Evolutionary conservation across 1,140 invertebrate genomes (phyloP).

Genomic region (Probaryconus sp.): DNA sequence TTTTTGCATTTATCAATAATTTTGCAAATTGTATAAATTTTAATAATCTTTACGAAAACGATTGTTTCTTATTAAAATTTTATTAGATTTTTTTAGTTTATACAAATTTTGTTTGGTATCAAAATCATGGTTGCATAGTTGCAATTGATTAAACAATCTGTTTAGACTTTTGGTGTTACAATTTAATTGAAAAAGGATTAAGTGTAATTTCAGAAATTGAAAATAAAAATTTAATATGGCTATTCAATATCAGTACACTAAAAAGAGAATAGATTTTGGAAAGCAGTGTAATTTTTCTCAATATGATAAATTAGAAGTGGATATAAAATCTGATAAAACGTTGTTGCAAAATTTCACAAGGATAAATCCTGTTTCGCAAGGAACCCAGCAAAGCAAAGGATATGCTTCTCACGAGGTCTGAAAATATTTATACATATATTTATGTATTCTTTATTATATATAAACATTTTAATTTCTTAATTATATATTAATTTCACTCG

Average conservation of each 20-base stretch:
- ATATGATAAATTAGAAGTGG: constrained; percentile 84
- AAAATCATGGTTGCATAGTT: too few relatives aligned
- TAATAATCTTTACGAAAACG: too few relatives aligned
- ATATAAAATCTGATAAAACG: constrained; percentile 84
- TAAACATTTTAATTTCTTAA: too few relatives aligned
- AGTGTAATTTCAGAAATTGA: constrained; percentile 2
- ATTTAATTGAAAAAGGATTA: constrained; percentile 14
- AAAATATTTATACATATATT: constrained; percentile 21
- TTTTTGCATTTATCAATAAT: too few relatives aligned
- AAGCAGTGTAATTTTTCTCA: constrained; percentile 85
- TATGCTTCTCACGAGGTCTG: constrained; percentile 83
- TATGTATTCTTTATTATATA: not conserved
- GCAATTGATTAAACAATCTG: too few relatives aligned
- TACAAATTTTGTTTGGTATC: too few relatives aligned
- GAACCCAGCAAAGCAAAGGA: constrained; percentile 81
- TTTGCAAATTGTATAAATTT: too few relatives aligned
- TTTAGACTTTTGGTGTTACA: too few relatives aligned
- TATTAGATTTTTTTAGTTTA: too few relatives aligned
- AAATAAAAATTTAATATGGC: constrained; percentile 75
- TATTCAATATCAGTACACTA: constrained; percentile 82
- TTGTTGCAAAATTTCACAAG: constrained; percentile 85
- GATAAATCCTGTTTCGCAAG: constrained; percentile 83
- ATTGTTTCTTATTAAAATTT: too few relatives aligned
- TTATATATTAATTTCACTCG: too few relatives aligned
- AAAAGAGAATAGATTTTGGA: constrained; percentile 84